Percentiles rank a stretch among this genome's conserved stretches.
Evolutionary conservation across 2,797 vertebrate genomes (phyloP).

Genomic region (Sciurus vulgaris): DNA sequence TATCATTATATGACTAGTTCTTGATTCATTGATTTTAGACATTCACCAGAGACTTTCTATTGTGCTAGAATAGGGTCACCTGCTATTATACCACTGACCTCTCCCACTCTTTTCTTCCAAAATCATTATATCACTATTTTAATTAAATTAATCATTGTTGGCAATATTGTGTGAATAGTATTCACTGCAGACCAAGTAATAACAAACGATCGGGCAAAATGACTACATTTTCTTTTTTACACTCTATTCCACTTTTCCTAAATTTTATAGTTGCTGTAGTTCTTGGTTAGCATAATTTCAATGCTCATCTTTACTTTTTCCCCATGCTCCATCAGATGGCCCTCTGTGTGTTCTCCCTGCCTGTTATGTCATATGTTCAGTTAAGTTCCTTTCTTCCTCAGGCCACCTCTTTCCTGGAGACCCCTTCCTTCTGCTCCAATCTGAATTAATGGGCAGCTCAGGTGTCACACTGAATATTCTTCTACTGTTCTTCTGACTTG

Average conservation of each 20-base stretch:
- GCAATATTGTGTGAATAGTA: background rate
- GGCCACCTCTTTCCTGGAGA: background rate
- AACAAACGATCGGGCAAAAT: background rate
- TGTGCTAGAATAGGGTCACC: background rate
- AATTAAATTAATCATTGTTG: background rate
- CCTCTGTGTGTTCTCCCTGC: background rate
- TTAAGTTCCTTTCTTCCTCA: background rate
- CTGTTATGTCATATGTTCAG: background rate
- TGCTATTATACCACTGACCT: too few species aligned
- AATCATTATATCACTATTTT: background rate
- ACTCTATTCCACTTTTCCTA: background rate
- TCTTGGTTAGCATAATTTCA: background rate
- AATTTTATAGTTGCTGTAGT: background rate
- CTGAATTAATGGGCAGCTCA: background rate
- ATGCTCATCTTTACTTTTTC: background rate
- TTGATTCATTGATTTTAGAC: background rate
- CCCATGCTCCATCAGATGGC: background rate
- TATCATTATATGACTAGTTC: background rate
- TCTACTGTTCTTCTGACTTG: background rate
- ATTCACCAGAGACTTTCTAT: background rate
- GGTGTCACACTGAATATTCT: background rate
- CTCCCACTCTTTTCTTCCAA: background rate
- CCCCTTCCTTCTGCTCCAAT: background rate
- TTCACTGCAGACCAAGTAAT: background rate
- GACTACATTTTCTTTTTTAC: background rate